A percentile compares a stretch with the other conserved stretches of the same genome.
These are phyloP conservation scores for Drosophila pectinifera DNA, from an alignment of 1,140 invertebrate species.

Conservation along the genomic window DNA sequence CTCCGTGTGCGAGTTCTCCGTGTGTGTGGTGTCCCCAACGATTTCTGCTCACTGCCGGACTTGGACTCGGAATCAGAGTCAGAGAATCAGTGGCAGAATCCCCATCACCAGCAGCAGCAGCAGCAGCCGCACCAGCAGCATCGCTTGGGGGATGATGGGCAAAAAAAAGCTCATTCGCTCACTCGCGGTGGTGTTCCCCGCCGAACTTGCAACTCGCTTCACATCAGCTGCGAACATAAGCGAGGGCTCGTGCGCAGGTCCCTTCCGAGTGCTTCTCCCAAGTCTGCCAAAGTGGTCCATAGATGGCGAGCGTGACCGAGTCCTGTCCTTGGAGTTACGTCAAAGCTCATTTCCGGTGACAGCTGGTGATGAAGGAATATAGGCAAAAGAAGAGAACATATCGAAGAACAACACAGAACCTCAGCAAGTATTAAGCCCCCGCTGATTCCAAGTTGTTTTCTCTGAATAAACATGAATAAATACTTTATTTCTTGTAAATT, in stretches of 20 bases:
- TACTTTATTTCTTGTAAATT: too few relatives aligned
- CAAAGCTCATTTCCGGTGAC: too few relatives aligned
- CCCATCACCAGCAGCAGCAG: background rate
- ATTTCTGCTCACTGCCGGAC: conserved; percentile 32
- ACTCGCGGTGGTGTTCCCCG: conserved; percentile 12
- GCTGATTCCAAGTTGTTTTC: too few relatives aligned
- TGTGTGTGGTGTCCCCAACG: conserved; percentile 10
- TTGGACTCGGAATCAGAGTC: conserved; percentile 11
- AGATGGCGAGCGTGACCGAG: background rate
- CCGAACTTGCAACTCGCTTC: conserved; percentile 1
- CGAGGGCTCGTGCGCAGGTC: background rate
- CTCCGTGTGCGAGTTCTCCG: conserved; percentile 10
- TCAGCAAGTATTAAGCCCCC: too few relatives aligned
- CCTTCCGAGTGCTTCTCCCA: background rate
- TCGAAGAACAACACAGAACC: too few relatives aligned
- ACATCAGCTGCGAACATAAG: background rate
- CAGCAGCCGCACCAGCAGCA: conserved; percentile 2
- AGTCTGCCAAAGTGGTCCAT: background rate
- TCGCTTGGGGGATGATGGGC: conserved; percentile 16
- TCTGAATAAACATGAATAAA: too few relatives aligned
- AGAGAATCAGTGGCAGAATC: conserved; percentile 8
- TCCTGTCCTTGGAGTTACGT: background rate
- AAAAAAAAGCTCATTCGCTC: conserved; percentile 16
- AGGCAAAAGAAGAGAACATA: too few relatives aligned
- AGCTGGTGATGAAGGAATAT: too few relatives aligned